Conservation (phyloP, 2,888 invertebrate genomes). For the Blera fallax region DNA sequence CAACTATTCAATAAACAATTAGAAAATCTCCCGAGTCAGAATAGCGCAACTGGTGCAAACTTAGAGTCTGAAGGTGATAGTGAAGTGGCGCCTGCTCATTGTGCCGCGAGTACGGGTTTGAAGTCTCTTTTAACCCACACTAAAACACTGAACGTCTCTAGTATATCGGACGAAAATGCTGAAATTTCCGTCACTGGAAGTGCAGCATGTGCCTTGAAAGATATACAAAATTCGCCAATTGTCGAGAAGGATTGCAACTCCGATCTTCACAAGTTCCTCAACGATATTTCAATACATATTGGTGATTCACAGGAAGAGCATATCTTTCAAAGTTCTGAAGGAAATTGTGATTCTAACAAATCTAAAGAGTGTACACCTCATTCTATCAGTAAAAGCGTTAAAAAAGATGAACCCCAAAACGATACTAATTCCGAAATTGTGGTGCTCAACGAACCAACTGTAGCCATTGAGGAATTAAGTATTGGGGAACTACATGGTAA, state of each 20-base stretch:
- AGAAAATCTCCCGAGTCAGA: neutral
- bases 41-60: neutral
- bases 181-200: no score
- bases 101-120: no score
- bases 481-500: no score
- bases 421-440: neutral
- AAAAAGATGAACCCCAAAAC: neutral
- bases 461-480: no score
- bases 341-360: neutral
- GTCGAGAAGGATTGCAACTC: neutral
- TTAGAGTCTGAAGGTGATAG: neutral
- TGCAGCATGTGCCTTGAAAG: neutral
- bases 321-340: neutral
- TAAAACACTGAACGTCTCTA: no score
- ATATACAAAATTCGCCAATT: neutral
- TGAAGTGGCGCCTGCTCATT: neutral
- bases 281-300: conserved; percentile 38
- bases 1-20: neutral
- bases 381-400: neutral
- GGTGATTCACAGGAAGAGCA: conserved; percentile 3
- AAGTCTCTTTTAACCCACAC: no score
- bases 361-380: neutral
- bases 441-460: neutral
- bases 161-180: no score
- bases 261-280: conserved; percentile 24